These are phyloP conservation scores for Trissoscelio sp. DNA, from an alignment of 2,888 invertebrate genomes.

Conservation along the genomic window DNA sequence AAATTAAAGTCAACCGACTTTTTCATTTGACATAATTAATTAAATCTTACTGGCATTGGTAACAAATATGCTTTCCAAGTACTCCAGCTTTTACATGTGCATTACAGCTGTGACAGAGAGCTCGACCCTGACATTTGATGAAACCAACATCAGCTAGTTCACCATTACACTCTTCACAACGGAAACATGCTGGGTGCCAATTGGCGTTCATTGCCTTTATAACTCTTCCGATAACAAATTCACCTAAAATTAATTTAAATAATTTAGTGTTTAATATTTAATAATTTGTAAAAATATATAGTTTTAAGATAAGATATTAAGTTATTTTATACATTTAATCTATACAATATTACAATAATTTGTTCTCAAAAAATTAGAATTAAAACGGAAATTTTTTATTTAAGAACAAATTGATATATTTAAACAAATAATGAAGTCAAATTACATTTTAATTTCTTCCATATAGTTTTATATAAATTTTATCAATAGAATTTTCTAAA, in stretches of 20 bases:
- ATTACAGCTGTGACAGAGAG: conserved; percentile 98
- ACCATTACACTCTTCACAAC: conserved; percentile 95
- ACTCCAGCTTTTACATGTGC: conserved; percentile 97
- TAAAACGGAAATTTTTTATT: too few relatives aligned
- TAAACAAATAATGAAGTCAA: too few relatives aligned
- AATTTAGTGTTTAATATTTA: not conserved
- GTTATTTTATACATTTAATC: too few relatives aligned
- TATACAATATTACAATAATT: too few relatives aligned
- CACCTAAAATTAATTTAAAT: conserved; percentile 85
- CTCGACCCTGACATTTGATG: conserved; percentile 93
- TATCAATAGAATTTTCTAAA: too few relatives aligned
- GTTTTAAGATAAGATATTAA: too few relatives aligned
- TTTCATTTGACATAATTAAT: not conserved
- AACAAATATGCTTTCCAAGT: conserved; percentile 97
- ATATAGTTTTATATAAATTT: too few relatives aligned
- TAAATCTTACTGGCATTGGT: conserved; percentile 96
- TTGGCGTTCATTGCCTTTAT: conserved; percentile 99
- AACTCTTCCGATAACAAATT: conserved; percentile 99
- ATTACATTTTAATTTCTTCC: too few relatives aligned
- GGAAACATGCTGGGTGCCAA: conserved; percentile 99
- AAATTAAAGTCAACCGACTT: not conserved
- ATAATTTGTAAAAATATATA: too few relatives aligned
- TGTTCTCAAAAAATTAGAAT: too few relatives aligned
- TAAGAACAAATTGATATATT: too few relatives aligned
- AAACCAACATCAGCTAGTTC: conserved; percentile 98